Evolutionary conservation across 2,113 vertebrate genomes (phyloP).

Genomic region (Dasyurus viverrinus): DNA sequence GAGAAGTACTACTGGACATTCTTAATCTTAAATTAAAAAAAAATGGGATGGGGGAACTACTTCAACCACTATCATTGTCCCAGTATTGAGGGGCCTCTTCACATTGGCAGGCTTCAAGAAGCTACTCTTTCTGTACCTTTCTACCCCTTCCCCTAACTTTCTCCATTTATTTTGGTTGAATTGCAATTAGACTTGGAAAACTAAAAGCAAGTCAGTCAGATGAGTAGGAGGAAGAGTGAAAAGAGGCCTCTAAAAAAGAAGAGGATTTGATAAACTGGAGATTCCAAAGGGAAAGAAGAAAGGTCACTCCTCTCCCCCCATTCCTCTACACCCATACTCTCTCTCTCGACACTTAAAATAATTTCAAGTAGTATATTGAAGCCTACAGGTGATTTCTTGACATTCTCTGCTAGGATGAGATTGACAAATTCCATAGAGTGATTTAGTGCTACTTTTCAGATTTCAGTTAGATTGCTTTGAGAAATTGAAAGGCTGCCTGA

Average conservation of each 20-base stretch:
- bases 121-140: not conserved
- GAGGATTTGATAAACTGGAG: not conserved
- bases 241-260: not conserved
- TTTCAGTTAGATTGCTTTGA: conserved; percentile 42
- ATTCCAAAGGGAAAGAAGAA: conserved; percentile 4
- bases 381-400: not conserved
- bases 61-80: not conserved
- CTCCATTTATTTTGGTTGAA: not conserved
- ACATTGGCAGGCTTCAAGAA: not conserved
- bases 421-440: not conserved
- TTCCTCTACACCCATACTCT: no score
- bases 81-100: not conserved
- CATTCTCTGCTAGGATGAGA: not conserved
- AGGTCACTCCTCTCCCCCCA: not conserved
- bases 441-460: not conserved
- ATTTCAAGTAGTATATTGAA: not conserved
- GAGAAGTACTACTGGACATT: not conserved
- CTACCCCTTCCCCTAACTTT: not conserved
- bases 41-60: not conserved
- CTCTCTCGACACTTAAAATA: not conserved
- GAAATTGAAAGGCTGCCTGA: conserved; percentile 30
- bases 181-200: not conserved
- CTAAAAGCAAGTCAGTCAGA: not conserved
- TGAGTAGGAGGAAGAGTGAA: not conserved
- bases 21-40: not conserved